Evolutionary conservation across 1,140 invertebrate genomes (phyloP).

Genomic region (Paralvinella palmiformis): DNA sequence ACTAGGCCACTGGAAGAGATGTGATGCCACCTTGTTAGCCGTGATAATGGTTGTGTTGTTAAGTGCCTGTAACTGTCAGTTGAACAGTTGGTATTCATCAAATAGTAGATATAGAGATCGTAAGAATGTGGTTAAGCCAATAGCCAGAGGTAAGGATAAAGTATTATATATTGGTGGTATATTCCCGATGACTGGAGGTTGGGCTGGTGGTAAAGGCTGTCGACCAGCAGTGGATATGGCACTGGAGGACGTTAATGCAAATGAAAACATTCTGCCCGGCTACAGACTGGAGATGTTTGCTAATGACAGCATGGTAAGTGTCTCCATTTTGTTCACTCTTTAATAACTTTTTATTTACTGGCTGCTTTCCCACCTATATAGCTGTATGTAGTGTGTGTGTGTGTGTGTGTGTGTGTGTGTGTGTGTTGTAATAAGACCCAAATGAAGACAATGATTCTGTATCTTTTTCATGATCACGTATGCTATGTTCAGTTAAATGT

Average conservation of each 20-base stretch:
- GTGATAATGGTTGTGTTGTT: background rate
- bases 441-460: too few species aligned
- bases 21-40: background rate
- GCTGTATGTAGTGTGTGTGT: too few species aligned
- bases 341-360: too few species aligned
- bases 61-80: background rate
- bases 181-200: constrained; percentile 94
- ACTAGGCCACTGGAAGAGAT: background rate
- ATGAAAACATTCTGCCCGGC: constrained; percentile 80
- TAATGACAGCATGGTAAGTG: constrained; percentile 91
- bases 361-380: too few species aligned
- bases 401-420: too few species aligned
- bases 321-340: background rate
- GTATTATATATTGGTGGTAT: constrained; percentile 90
- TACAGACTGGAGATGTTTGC: constrained; percentile 86
- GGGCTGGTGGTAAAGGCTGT: constrained; percentile 57
- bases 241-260: constrained; percentile 89
- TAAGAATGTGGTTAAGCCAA: background rate
- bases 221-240: constrained; percentile 79
- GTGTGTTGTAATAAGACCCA: too few species aligned
- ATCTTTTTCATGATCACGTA: too few species aligned
- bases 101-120: background rate
- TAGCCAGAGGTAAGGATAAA: constrained; percentile 21
- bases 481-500: too few species aligned
- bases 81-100: background rate